phyloP scores from a whole-genome alignment of 2,113 vertebrate genomes.

The Zosterops borbonicus region DNA sequence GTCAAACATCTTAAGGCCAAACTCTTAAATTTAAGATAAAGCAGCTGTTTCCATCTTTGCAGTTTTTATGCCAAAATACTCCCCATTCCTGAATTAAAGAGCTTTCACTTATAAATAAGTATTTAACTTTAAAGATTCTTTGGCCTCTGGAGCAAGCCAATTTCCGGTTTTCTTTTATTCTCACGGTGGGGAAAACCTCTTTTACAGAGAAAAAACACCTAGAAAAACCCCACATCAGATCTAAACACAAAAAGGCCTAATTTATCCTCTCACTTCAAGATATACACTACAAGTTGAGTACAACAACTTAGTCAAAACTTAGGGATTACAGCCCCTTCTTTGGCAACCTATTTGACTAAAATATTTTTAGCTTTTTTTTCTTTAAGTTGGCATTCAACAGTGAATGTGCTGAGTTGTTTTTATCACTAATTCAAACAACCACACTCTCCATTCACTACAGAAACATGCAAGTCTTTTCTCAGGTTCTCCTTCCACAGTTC shows the following conservation, averaged over 20 bases:
- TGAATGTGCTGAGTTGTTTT: accelerated
- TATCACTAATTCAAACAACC: neutral
- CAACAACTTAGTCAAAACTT: neutral
- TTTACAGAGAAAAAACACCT: neutral
- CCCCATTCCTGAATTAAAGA: neutral
- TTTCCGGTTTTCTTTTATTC: neutral
- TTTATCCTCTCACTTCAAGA: neutral
- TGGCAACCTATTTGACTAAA: neutral
- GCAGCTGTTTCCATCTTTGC: neutral
- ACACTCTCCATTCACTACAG: neutral
- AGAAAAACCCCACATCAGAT: neutral
- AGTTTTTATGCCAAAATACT: neutral
- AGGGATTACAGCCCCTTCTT: neutral
- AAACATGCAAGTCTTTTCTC: neutral
- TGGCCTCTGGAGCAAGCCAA: neutral
- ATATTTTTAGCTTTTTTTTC: neutral
- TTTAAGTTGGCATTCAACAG: neutral
- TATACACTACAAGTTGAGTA: neutral
- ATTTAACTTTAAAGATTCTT: neutral
- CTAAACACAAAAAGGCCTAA: neutral
- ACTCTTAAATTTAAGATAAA: neutral
- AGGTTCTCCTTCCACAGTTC: neutral
- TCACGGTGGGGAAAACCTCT: accelerated
- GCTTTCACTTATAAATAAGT: neutral
- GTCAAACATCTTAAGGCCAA: neutral